Conservation (phyloP, 2,797 vertebrate species). For the Miichthys miiuy region DNA sequence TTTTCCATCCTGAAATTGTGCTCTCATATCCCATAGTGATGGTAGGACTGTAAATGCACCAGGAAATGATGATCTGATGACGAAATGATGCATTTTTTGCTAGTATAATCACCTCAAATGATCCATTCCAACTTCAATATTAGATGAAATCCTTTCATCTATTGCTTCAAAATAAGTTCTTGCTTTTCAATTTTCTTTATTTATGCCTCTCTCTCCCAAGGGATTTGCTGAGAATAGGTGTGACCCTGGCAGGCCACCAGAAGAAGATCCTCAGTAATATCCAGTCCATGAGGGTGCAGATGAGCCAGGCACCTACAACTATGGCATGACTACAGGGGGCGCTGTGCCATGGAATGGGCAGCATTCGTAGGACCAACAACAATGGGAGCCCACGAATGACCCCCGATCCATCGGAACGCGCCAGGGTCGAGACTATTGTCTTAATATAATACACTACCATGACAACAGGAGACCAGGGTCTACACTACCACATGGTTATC, state of each 20-base stretch:
- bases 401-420: conserved; percentile 83
- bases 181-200: conserved; percentile 34
- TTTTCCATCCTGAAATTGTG: conserved; percentile 38
- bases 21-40: conserved; percentile 28
- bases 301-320: conserved; percentile 93
- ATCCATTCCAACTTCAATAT: conserved; percentile 28
- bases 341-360: conserved; percentile 84
- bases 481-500: conserved; percentile 60
- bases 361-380: conserved; percentile 80
- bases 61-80: conserved; percentile 15
- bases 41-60: conserved; percentile 25
- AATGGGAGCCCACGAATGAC: conserved; percentile 80
- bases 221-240: conserved; percentile 98
- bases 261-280: conserved; percentile 99
- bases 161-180: conserved; percentile 36
- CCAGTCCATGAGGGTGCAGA: conserved; percentile 97
- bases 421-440: conserved; percentile 88
- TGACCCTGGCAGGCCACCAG: conserved; percentile 98
- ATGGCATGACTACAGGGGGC: conserved; percentile 94
- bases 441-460: conserved; percentile 82
- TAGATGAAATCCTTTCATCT: conserved; percentile 53
- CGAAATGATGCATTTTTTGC: conserved; percentile 15
- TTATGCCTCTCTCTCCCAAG: conserved; percentile 74
- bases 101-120: conserved; percentile 19
- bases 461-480: conserved; percentile 81